Percentiles rank a stretch among this genome's conserved stretches.
Conservation (phyloP, 2,113 vertebrate species). For the Semnornis frantzii region DNA sequence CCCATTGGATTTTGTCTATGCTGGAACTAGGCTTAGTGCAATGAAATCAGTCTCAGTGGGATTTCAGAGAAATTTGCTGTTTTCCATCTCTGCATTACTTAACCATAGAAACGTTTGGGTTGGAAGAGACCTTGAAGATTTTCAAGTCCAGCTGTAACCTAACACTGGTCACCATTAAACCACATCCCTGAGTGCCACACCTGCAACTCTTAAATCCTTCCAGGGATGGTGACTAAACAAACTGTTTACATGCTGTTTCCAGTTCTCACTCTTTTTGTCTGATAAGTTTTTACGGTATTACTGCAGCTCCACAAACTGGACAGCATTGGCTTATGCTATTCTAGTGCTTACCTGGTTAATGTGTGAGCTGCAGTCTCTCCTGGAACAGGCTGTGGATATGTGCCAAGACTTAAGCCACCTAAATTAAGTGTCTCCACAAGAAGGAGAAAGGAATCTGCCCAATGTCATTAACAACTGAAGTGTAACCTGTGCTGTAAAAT, state of each 20-base stretch:
- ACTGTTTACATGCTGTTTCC: not conserved
- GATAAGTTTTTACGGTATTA: not conserved
- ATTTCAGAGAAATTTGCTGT: not conserved
- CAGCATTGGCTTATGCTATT: not conserved
- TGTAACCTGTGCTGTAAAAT: slow-evolving; percentile 1
- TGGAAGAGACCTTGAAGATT: too few species aligned
- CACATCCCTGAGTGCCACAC: too few species aligned
- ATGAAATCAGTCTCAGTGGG: not conserved
- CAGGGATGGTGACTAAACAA: not conserved
- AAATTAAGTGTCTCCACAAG: not conserved
- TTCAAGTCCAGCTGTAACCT: too few species aligned
- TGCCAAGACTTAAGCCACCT: not conserved
- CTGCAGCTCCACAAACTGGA: not conserved
- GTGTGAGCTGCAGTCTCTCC: not conserved
- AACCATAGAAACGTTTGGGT: not conserved
- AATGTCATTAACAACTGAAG: not conserved
- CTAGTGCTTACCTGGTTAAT: not conserved
- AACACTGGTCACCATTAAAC: too few species aligned
- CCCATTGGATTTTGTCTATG: not conserved
- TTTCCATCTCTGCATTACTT: not conserved
- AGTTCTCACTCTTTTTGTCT: not conserved
- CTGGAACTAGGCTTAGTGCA: not conserved
- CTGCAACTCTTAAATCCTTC: too few species aligned
- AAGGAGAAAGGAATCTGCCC: not conserved
- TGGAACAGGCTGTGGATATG: not conserved